Evolutionary conservation across 2,797 vertebrate genomes (phyloP).

Genomic region (Anniella stebbinsi): DNA sequence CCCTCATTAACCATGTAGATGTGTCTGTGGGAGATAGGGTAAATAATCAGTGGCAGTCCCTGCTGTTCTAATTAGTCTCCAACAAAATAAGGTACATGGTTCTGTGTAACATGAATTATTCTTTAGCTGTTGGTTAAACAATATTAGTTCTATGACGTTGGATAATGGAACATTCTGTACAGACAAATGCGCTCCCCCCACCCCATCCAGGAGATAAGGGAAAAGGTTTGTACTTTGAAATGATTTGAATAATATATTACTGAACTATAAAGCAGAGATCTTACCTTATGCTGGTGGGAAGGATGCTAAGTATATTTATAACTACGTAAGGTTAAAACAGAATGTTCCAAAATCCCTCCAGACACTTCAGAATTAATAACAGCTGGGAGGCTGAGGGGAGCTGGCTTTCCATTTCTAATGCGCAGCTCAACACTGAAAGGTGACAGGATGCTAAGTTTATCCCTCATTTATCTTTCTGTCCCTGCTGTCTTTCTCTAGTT

Average conservation of each 20-base stretch:
- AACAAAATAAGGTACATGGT: conserved; percentile 55
- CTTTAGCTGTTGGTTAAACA: conserved; percentile 63
- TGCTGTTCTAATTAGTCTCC: conserved; percentile 56
- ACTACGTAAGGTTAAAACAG: conserved; percentile 51
- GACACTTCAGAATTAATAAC: conserved; percentile 66
- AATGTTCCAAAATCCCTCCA: conserved; percentile 37
- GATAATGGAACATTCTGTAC: conserved; percentile 58
- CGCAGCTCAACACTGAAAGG: conserved; percentile 40
- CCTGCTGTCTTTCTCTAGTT: neutral
- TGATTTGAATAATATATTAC: conserved; percentile 57
- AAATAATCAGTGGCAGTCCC: conserved; percentile 54
- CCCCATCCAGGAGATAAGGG: conserved; percentile 52
- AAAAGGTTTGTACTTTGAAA: conserved; percentile 55
- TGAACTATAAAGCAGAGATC: conserved; percentile 62
- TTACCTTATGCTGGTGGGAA: conserved; percentile 32
- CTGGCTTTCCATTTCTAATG: conserved; percentile 35
- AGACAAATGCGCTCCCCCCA: conserved; percentile 61
- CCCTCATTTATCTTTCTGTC: conserved; percentile 50
- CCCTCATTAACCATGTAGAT: conserved; percentile 16
- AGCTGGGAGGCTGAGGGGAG: conserved; percentile 46
- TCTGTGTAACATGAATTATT: conserved; percentile 61
- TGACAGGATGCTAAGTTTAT: conserved; percentile 37
- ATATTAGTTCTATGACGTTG: conserved; percentile 60
- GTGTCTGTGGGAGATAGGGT: conserved; percentile 22
- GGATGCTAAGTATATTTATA: conserved; percentile 51